phyloP scores from a whole-genome alignment of 2,888 invertebrate genomes.

The Magallana nippona region DNA sequence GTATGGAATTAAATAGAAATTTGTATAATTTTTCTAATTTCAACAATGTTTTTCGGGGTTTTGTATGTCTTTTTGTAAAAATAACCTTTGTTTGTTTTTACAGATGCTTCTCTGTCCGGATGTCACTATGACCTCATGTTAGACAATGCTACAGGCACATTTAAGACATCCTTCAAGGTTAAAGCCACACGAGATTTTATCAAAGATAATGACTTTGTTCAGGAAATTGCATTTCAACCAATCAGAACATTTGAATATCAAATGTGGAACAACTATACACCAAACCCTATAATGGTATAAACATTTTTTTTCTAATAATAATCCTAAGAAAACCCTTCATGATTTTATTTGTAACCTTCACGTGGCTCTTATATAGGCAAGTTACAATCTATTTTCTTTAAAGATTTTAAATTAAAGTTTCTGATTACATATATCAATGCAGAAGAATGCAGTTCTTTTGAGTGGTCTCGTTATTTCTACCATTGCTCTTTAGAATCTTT shows the following conservation, averaged over 20 bases:
- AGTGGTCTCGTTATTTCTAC: no score
- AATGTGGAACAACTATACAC: slow-evolving; percentile 45
- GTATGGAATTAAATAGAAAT: not conserved
- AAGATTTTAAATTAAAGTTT: no score
- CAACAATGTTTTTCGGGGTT: no score
- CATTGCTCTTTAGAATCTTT: no score
- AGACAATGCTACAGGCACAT: slow-evolving; percentile 41
- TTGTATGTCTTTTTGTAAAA: no score
- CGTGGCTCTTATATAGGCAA: no score
- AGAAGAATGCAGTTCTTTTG: no score
- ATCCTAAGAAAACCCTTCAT: no score
- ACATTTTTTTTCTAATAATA: not conserved
- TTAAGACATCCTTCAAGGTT: slow-evolving; percentile 44
- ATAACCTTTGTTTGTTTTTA: not conserved
- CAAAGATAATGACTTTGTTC: slow-evolving; percentile 45
- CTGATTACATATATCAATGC: no score
- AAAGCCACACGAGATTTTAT: slow-evolving; percentile 51
- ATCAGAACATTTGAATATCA: slow-evolving; percentile 14
- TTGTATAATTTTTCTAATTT: no score
- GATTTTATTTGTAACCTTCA: no score
- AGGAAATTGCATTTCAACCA: slow-evolving; percentile 48
- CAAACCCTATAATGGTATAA: slow-evolving; percentile 44
- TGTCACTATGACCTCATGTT: slow-evolving; percentile 43
- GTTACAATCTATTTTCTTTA: no score
- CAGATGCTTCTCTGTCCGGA: slow-evolving; percentile 41